Evolutionary conservation across 2,113 vertebrate species (phyloP).

Genomic region (Nycticryphes semicollaris): DNA sequence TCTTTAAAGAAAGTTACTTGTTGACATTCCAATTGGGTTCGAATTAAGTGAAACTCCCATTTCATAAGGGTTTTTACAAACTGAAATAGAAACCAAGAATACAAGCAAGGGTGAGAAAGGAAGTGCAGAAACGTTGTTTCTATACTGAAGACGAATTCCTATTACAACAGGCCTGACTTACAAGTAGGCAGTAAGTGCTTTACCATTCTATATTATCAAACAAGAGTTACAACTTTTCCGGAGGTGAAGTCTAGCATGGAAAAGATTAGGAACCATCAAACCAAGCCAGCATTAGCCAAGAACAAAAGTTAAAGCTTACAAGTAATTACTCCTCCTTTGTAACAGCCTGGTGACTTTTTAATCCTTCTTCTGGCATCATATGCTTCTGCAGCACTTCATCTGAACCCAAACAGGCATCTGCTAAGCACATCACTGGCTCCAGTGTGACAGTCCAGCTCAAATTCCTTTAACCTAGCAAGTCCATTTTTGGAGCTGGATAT

Average conservation of each 20-base stretch:
- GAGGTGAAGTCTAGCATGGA: not conserved
- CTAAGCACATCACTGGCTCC: conserved; percentile 37
- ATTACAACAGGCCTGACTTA: not conserved
- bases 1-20: not conserved
- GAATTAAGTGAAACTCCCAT: not conserved
- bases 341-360: conserved; percentile 52
- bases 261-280: conserved; percentile 16
- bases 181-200: not conserved
- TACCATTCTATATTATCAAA: not conserved
- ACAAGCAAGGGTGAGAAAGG: not conserved
- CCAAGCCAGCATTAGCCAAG: not conserved
- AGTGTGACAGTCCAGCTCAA: conserved; percentile 8
- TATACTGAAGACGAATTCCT: not conserved
- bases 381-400: conserved; percentile 42
- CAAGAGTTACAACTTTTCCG: not conserved
- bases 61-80: not conserved
- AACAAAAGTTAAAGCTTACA: conserved; percentile 46
- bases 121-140: not conserved
- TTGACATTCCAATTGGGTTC: not conserved
- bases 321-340: conserved; percentile 42
- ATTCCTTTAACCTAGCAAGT: conserved; percentile 21
- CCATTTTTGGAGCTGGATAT: not conserved
- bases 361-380: conserved; percentile 44
- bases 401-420: conserved; percentile 38
- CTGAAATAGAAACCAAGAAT: not conserved